phyloP scores from a whole-genome alignment of 2,113 vertebrate genomes.

The Saccopteryx bilineata region DNA sequence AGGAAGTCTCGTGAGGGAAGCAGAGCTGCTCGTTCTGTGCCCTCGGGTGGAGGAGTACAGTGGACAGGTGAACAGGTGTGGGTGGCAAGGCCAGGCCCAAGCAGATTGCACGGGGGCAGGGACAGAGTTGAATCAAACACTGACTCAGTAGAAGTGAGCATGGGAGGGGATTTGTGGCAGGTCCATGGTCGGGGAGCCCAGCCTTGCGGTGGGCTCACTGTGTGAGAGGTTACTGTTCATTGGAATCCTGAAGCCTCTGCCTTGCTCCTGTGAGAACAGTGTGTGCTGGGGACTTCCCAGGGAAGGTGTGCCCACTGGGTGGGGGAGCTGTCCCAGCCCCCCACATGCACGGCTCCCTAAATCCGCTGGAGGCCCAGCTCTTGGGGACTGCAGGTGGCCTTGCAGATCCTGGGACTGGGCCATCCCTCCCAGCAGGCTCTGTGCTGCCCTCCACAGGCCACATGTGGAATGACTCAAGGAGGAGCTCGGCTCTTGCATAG shows the following conservation, averaged over 20 bases:
- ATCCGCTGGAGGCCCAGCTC: background rate
- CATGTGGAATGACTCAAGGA: accelerated
- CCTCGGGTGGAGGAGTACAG: too few relatives aligned
- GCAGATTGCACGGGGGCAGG: accelerated
- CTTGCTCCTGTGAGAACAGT: background rate
- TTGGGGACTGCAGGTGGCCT: background rate
- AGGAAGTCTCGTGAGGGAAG: background rate
- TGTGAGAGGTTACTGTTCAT: accelerated
- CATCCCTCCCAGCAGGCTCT: background rate
- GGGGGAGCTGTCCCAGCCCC: background rate
- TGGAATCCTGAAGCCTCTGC: background rate
- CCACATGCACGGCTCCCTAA: accelerated
- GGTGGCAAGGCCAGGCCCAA: accelerated
- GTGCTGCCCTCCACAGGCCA: accelerated
- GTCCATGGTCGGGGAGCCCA: background rate
- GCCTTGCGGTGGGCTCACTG: accelerated
- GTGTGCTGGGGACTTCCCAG: background rate
- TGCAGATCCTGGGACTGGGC: background rate
- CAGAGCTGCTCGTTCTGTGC: background rate
- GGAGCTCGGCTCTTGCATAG: background rate
- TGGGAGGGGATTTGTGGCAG: background rate
- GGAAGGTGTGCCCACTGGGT: background rate
- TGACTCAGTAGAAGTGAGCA: too few relatives aligned
- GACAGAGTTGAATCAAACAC: background rate
- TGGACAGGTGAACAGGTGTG: accelerated